Base-by-base conservation (phyloP, 2,888 invertebrate species). In the Sepiola atlantica region DNA sequence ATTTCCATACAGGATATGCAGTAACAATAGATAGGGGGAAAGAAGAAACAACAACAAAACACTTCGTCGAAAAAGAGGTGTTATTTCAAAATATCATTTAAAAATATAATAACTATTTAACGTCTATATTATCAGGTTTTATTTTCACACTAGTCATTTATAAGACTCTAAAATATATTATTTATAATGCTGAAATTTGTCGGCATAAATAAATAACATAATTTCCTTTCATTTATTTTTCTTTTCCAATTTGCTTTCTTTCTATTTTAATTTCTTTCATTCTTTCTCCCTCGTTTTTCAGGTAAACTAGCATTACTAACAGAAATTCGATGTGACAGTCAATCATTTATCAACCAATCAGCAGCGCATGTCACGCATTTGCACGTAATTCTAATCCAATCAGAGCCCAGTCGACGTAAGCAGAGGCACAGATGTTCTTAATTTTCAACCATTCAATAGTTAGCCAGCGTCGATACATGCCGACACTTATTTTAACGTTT, bases 311-410 rank as follows among this genome's bases (percentile, higher is more conserved):
- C n/a, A n/a, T n/a, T n/a, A n/a, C n/a, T 28, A 61, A 77, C 10
- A 28, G 77, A 77, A 77, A 77, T 77, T 14, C 77, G 3, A 2
- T 0, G 28, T 77, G 77, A 18, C 28, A 10, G 77, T n/a, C 28
- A 77, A 77, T 77, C 77, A 77, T 77, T n/a, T 77, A 77, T 77
- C 77, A 77, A 77, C 77, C 77, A 77, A 77, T 77, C 77, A 77
- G 77, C 77, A 28, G 77, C 77, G 14, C 77, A 77, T 18, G 77
- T 77, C 14, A 77, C 77, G 77, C 77, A 77, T 28, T 28, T 77
- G 77, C 77, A 77, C 28, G 77, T 77, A 77, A 77, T 77, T 77
- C 77, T 77, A 28, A 28, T 77, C 28, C 77, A 77, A 77, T 77
- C 57, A 61, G 24, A 24, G 6, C 6, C 0, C 28, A 28, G 77